Evolutionary conservation across 2,797 vertebrate species (phyloP), one percentile per base, ranked within the genome.

Genomic region (Chelon auratus): DNA sequence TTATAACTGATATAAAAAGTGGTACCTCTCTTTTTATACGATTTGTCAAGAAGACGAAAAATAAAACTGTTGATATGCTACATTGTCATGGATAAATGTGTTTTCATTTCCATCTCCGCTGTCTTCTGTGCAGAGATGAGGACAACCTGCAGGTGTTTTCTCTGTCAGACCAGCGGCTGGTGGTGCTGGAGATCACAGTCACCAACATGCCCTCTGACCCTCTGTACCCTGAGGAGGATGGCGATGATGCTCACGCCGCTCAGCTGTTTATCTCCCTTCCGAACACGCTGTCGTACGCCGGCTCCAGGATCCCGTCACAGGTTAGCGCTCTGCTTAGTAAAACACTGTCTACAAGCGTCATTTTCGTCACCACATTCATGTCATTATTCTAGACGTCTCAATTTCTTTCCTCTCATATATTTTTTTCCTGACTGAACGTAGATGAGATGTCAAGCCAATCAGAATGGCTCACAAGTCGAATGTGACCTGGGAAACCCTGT

Each of bases 401-500:
- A 40, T 54, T 65, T 17, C 43, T 13, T 30, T 68, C 30, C 68
- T 30, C 1, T 7, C 4, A 12, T 71, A 18, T 47, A 5, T 43
- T 77, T 4, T 4, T 50, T 71, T 9, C 7, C 20, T 47, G 61
- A 54, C 61, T 76, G 15, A 36, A 26, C 80, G 10, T 62, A 97
- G 96, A 96, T 96, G n/a, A 84, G 94, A 62, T 97, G 97, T 61
- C 86, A 93, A 45, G 94, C 95, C 0, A 97, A 95, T 75, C 91
- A 91, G 57, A 97, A 97, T 13, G 96, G 94, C 69, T 96, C 97
- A 0, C 91, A 87, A n/a, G 93, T 95, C 0, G 95, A 95, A 73
- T 98, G 97, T 66, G 97, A 98, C 70, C 93, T 98, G 26, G 97
- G 96, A 65, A 98, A 97, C 72, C 97, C 97, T 6, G 75, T 97